Conservation (phyloP, 2,888 invertebrate species). For the Polymixis flavicincta region DNA sequence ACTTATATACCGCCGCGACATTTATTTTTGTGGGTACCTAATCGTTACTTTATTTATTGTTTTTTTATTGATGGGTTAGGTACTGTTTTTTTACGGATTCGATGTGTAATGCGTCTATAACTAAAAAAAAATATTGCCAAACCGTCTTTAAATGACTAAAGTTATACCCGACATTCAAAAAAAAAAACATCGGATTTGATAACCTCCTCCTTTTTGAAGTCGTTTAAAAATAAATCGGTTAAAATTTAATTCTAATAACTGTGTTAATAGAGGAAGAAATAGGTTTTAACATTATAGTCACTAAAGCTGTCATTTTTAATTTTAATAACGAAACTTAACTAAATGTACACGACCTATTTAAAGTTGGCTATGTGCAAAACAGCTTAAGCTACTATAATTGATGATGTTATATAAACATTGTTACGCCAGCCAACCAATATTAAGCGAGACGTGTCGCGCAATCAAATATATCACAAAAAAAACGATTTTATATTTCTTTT, state of each 20-base stretch:
- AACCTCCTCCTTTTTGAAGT: too few species aligned
- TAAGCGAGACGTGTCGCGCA: neutral
- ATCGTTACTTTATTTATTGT: neutral
- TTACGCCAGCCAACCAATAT: neutral
- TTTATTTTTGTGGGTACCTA: neutral
- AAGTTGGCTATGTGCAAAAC: too few species aligned
- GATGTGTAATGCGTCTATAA: conserved; percentile 3
- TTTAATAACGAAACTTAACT: too few species aligned
- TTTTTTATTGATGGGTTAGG: neutral
- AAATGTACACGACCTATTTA: too few species aligned
- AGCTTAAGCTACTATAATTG: neutral
- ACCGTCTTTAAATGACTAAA: too few species aligned
- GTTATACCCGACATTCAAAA: too few species aligned
- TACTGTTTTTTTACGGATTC: neutral
- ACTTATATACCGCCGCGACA: neutral
- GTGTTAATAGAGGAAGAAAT: neutral
- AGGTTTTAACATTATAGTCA: neutral
- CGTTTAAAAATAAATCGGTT: neutral
- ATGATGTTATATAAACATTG: neutral
- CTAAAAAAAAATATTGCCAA: too few species aligned
- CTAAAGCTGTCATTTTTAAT: too few species aligned
- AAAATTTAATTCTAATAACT: neutral
- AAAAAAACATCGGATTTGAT: too few species aligned
- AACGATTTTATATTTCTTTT: neutral
- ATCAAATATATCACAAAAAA: neutral